Evolutionary conservation across 1,140 invertebrate species (phyloP), one percentile per base, ranked within the genome.

Genomic region (Ceratitis capitata): DNA sequence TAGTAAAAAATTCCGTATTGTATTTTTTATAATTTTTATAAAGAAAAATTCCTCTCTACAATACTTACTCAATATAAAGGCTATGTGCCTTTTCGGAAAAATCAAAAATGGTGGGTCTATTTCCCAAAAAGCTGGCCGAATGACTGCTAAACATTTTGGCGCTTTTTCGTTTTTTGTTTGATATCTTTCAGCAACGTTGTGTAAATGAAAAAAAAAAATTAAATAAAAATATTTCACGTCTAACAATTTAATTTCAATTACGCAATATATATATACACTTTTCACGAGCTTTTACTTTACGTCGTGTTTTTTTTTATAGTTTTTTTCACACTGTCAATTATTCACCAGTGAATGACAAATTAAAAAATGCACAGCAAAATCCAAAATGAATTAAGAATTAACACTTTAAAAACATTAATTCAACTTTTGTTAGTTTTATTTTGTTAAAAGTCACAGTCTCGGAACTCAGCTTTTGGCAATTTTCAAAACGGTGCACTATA

Each of bases 21-120:
- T 56, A 23, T n/a, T 56, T 56, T 56, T 3, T 23, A 23, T 56
- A 56, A 56, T 56, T 56, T 56, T 56, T 23, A 56, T 56, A 56
- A 56, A 56, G 19, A 2, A 1, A 6, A 56, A 3, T 56, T 56
- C 19, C n/a, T 56, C 10, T n/a, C 14, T 32, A 29, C 7, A 10
- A 35, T 78, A 78, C 69, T 78, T n/a, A 78, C 69, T 78, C 69
- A 14, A 78, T 78, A n/a, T 78, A 78, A 47, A 78, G 69, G 39
- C 23, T 78, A 78, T 78, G 69, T 10, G 39, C 69, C 39, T 78
- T 78, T 42, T 78, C 69, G n/a, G 69, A 78, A 23, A 78, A 78
- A 45, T 78, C 69, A 32, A 78, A 78, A 14, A 45, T 78, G 69
- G 69, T 23, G n/a, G 69, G 69, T 9, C 39, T 42, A 14, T 78